Base-by-base conservation (phyloP, 2,797 vertebrate species). In the Fundulus diaphanus region DNA sequence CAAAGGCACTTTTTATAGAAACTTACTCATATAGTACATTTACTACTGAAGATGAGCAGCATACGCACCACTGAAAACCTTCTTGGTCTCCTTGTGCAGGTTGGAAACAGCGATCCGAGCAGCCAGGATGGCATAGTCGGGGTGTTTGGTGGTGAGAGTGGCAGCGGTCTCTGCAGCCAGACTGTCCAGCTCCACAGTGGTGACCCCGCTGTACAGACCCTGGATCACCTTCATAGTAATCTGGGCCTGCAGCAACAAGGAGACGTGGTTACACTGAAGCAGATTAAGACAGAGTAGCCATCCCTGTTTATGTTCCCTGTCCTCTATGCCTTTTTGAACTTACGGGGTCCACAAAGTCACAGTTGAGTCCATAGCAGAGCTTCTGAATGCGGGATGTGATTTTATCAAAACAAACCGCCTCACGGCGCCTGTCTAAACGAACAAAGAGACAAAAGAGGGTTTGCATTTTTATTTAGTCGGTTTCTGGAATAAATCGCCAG, bases 211-310 rank as follows among this genome's bases (percentile, higher is more conserved):
- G 90, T 99, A 99, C 20, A 99, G 94, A 70, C 97, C 98, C 89
- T 98, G 96, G 71, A 98, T 98, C 88, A 99, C 98, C 83, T 98
- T 99, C 97, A 99, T 98, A 22, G 98, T 99, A 77, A 99, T 99
- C 91, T 98, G 97, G 33, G 97, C 92, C 3, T 94, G 80, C 0
- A 35, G 20, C 51, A 63, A 69, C 52, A 76, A 0, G 73, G 31
- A 70, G n/a, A 16, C 22, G 16, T 0, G 2, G 3, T 74, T 42
- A 75, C 16, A 66, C n/a, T 1, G 51, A 20, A 11, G 4, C 0
- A 35, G 13, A 70, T 51, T 2, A 67, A 3, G 9, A 5, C 22
- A 49, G 3, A 46, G 3, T 24, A 61, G 1, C 15, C 35, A 2
- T 15, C 65, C 46, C 2, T 40, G 15, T 44, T 20, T 48, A 22